Conservation (phyloP, 2,113 vertebrate species). For the Pollachius pollachius region DNA sequence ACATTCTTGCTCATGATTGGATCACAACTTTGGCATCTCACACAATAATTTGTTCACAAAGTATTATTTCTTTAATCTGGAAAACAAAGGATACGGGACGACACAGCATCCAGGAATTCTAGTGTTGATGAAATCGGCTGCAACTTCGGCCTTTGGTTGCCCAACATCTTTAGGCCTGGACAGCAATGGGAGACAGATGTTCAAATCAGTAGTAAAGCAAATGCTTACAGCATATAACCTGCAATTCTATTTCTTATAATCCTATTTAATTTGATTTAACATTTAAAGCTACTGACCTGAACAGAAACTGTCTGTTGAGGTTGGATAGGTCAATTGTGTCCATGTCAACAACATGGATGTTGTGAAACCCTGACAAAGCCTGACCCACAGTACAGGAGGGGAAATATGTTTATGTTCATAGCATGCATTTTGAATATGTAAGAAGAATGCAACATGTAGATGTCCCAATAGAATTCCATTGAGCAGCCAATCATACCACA, state of each 20-base stretch:
- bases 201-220: constrained; percentile 3
- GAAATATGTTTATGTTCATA: neutral
- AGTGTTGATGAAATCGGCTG: constrained; percentile 88
- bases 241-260: neutral
- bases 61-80: neutral
- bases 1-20: too few species aligned
- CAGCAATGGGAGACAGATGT: constrained; percentile 13
- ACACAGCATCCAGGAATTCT: constrained; percentile 85
- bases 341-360: constrained; percentile 94
- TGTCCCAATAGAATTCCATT: too few species aligned
- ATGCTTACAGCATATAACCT: constrained; percentile 1
- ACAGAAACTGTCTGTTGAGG: constrained; percentile 91
- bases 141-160: constrained; percentile 88
- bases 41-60: neutral
- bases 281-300: constrained; percentile 77
- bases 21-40: neutral
- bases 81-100: constrained; percentile 85
- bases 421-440: too few species aligned
- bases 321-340: constrained; percentile 94
- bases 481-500: constrained; percentile 76
- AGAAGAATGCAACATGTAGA: neutral
- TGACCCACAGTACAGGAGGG: constrained; percentile 49
- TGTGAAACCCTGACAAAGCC: constrained; percentile 88
- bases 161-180: constrained; percentile 87
- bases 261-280: neutral